These are phyloP conservation scores for Nerophis lumbriciformis DNA, from an alignment of 2,113 vertebrate genomes.

Conservation along the genomic window DNA sequence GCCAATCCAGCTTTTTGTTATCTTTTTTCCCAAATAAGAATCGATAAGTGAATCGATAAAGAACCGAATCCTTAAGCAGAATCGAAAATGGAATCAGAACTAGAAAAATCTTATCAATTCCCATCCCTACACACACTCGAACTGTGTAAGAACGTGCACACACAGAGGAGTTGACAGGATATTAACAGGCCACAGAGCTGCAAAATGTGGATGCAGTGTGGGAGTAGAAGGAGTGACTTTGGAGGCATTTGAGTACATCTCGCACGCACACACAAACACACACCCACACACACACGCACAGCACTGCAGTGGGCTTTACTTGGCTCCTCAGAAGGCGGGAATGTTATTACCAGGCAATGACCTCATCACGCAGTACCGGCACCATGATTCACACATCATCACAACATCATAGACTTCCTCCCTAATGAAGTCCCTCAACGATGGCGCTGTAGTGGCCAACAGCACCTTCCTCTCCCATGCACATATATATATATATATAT, in stretches of 20 bases:
- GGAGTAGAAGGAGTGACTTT: slow-evolving; percentile 39
- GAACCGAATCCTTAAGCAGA: too few relatives aligned
- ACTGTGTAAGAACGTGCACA: slow-evolving; percentile 7
- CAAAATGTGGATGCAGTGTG: slow-evolving; percentile 17
- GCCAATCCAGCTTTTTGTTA: too few relatives aligned
- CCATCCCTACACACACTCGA: not conserved
- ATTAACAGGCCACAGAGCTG: slow-evolving; percentile 40
- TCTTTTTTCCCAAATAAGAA: too few relatives aligned
- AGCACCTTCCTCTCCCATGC: slow-evolving; percentile 34
- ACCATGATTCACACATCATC: slow-evolving; percentile 77
- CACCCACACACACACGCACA: slow-evolving; percentile 19
- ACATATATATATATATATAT: slow-evolving; percentile 27
- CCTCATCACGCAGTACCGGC: slow-evolving; percentile 65
- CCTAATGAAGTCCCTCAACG: slow-evolving; percentile 74
- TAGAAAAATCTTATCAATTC: not conserved
- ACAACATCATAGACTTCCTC: slow-evolving; percentile 73
- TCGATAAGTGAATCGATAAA: too few relatives aligned
- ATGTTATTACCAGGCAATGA: slow-evolving; percentile 72
- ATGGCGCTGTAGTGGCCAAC: slow-evolving; percentile 26
- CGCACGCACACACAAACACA: slow-evolving; percentile 6
- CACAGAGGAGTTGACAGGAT: slow-evolving; percentile 30
- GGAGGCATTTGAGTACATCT: slow-evolving; percentile 11
- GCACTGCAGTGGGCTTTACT: slow-evolving; percentile 19
- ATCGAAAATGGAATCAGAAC: not conserved
- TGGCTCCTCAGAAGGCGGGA: slow-evolving; percentile 66